Conservation (phyloP, 2,113 vertebrate species). For the Cyrtonyx montezumae region DNA sequence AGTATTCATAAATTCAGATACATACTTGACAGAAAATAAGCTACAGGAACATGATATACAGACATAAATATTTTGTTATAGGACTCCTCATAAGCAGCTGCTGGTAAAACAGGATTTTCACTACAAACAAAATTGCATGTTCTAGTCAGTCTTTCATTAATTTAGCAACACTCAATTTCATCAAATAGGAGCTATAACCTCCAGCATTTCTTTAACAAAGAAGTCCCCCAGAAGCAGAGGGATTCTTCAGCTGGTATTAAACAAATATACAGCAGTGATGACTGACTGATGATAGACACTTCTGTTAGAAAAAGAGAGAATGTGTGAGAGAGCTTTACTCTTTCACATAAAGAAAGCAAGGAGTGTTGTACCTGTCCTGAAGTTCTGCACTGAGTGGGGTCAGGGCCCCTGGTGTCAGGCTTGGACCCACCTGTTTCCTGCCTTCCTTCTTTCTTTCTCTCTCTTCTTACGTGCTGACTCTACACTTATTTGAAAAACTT, state of each 20-base stretch:
- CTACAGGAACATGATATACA: not conserved
- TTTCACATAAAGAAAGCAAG: not conserved
- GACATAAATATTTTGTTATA: not conserved
- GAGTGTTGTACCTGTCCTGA: not conserved
- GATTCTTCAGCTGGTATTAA: not conserved
- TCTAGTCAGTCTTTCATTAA: not conserved
- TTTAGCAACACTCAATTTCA: not conserved
- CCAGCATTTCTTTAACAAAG: not conserved
- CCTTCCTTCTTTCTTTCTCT: not conserved
- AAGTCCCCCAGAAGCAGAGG: fast-evolving
- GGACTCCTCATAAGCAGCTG: not conserved
- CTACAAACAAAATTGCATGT: not conserved
- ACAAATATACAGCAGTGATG: not conserved
- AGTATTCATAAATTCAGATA: not conserved
- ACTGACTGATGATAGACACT: not conserved
- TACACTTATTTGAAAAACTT: not conserved
- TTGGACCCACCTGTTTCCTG: not conserved
- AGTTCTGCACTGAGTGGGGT: not conserved
- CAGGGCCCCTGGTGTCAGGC: not conserved
- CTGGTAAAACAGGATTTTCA: not conserved
- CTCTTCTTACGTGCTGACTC: fast-evolving
- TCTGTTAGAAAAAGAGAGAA: not conserved
- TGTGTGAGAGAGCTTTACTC: not conserved
- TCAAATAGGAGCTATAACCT: not conserved
- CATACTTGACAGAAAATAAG: not conserved